Evolutionary conservation across 2,113 vertebrate genomes (phyloP), one percentile per base, ranked within the genome.

Genomic region (Ameiurus melas): DNA sequence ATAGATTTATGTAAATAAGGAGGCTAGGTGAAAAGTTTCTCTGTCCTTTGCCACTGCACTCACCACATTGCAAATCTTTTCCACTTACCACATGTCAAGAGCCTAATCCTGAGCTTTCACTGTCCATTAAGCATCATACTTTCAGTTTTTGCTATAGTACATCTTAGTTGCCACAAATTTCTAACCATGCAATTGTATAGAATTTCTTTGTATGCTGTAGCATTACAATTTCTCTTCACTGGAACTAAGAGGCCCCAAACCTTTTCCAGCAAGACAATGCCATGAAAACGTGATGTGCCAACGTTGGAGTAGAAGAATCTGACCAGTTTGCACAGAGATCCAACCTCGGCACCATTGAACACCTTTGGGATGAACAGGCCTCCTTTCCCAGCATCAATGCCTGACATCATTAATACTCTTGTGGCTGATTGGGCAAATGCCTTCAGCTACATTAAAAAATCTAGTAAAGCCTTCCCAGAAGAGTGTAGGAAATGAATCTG

Each of bases 1-100:
- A 86, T 62, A 78, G 36, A 78, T 86, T 86, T n/a, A 86, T 86
- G 70, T 36, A 86, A 87, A 93, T 90, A 80, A 89, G 83, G 66
- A 90, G 39, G 53, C 36, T 8, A 19, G 83, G 83, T 82, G 73
- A n/a, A 86, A 90, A 80, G 89, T 87, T 55, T 43, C 33, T 75
- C 25, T 60, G 22, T 77, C 55, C 60, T 57, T 17, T 47, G 36
- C 71, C 36, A 30, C 55, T 75, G 33, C 13, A 5, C 55, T 86
- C 55, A 77, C 25, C 71, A 75, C 33, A 39, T 36, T 77, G 22
- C 57, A 78, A 64, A 47, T 86, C 53, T 58, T 36, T 60, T 57
- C 84, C 68, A 85, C 20, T 75, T 60, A 14, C 79, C 5, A 20
- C 55, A 82, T 83, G 57, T 77, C 3, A n/a, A 5, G 16, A 47